These are phyloP conservation scores for Dendrolimus punctatus DNA, from an alignment of 1,140 invertebrate genomes.

Conservation along the genomic window DNA sequence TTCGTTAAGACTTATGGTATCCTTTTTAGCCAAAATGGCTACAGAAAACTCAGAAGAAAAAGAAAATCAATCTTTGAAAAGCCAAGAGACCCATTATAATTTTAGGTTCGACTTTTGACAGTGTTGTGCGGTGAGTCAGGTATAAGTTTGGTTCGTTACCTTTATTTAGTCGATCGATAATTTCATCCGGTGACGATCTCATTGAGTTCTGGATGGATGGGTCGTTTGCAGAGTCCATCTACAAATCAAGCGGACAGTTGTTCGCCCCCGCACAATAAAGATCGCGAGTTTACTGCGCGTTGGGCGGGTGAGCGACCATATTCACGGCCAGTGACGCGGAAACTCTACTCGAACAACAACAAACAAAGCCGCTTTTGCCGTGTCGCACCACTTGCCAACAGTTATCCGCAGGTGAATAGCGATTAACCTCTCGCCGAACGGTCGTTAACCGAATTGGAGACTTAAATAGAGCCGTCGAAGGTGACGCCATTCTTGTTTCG, in stretches of 20 bases:
- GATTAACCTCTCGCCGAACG: conserved; percentile 56
- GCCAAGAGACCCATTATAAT: no score
- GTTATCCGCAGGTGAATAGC: conserved; percentile 49
- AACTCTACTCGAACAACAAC: conserved; percentile 21
- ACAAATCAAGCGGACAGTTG: conserved; percentile 37
- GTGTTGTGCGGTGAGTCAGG: conserved; percentile 9
- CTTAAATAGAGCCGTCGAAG: conserved; percentile 33
- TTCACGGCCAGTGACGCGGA: conserved; percentile 44
- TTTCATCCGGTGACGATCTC: conserved; percentile 11
- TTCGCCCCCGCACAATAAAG: conserved; percentile 50
- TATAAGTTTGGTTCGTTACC: conserved; percentile 1
- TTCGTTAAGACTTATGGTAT: no score
- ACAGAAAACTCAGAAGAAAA: no score
- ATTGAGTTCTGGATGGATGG: conserved; percentile 37
- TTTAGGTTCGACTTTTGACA: no score
- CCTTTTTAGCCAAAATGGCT: no score
- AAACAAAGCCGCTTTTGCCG: conserved; percentile 28
- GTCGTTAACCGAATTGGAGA: conserved; percentile 55
- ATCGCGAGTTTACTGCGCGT: conserved; percentile 33
- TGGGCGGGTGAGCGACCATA: conserved; percentile 48
- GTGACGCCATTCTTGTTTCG: conserved; percentile 36
- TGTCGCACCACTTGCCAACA: conserved; percentile 29
- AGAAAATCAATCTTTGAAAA: no score
- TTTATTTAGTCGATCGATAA: conserved; percentile 9
- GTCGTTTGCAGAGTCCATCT: conserved; percentile 24